Evolutionary conservation across 2,888 invertebrate genomes (phyloP).

Genomic region (Geophilus truncorum): DNA sequence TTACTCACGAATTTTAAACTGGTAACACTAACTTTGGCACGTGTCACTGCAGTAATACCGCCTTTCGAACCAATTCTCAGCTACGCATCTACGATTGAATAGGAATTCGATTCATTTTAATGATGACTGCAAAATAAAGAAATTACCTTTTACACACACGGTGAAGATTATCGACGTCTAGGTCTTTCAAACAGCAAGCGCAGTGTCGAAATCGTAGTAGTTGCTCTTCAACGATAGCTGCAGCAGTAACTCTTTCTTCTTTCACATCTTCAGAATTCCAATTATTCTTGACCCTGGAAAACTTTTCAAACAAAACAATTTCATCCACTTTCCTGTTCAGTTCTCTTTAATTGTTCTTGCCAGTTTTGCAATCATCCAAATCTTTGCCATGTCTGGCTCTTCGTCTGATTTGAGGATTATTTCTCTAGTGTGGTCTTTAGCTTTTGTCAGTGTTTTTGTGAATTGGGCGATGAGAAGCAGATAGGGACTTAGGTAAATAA

Average conservation of each 20-base stretch:
- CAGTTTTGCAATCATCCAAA: slow-evolving; percentile 3
- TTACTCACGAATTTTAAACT: no score
- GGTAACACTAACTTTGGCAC: not conserved
- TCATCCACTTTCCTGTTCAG: not conserved
- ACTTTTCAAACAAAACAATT: slow-evolving; percentile 4
- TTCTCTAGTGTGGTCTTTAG: not conserved
- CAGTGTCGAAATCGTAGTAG: not conserved
- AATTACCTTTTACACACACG: not conserved
- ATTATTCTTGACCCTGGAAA: not conserved
- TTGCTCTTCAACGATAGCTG: no score
- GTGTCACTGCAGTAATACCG: not conserved
- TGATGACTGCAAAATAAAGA: not conserved
- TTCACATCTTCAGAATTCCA: not conserved
- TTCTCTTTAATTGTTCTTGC: not conserved
- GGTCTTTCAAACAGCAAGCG: not conserved
- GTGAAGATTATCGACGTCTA: not conserved
- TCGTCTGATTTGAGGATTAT: not conserved
- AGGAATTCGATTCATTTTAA: no score
- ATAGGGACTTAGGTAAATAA: not conserved
- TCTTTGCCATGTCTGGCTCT: not conserved
- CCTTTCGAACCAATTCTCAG: not conserved
- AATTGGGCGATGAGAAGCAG: not conserved
- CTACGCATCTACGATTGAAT: not conserved
- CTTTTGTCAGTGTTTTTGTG: not conserved
- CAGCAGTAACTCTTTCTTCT: no score